These are phyloP conservation scores for Dicyrtomina minuta DNA, from an alignment of 2,888 invertebrate genomes.

Conservation along the genomic window DNA sequence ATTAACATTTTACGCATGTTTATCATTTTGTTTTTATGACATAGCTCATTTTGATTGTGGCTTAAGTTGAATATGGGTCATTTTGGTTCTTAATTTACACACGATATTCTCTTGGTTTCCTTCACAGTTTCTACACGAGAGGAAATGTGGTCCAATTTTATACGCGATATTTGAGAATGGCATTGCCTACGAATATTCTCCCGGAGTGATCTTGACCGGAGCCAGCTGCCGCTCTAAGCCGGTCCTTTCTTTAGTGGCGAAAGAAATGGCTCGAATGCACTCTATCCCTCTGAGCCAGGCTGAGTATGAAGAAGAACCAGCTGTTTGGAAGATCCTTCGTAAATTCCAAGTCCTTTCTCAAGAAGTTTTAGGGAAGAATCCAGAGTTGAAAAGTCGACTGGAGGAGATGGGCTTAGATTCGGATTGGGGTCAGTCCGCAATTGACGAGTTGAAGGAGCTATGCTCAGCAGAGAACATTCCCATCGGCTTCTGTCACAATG, in stretches of 20 bases:
- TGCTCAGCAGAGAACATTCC: constrained; percentile 66
- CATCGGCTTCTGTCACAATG: constrained; percentile 95
- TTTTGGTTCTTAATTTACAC: too few species aligned
- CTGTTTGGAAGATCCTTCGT: constrained; percentile 73
- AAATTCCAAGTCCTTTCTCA: constrained; percentile 75
- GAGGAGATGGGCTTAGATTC: constrained; percentile 11
- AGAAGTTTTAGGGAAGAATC: constrained; percentile 60
- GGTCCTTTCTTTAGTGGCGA: constrained; percentile 74
- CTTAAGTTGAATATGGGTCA: too few species aligned
- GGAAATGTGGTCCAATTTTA: constrained; percentile 79
- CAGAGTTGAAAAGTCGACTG: constrained; percentile 29
- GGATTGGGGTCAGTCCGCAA: constrained; percentile 37
- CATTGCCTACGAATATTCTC: constrained; percentile 82
- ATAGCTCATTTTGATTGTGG: too few species aligned
- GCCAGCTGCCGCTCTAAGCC: constrained; percentile 66
- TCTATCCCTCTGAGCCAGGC: constrained; percentile 59
- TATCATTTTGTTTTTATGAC: too few species aligned
- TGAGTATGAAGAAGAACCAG: neutral
- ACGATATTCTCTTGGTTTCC: too few species aligned
- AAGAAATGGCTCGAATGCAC: constrained; percentile 81
- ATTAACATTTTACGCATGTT: too few species aligned
- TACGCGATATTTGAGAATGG: constrained; percentile 93
- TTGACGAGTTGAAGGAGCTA: constrained; percentile 66
- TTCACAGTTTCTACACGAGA: constrained; percentile 68
- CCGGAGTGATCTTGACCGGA: constrained; percentile 74